A percentile compares a stretch with the other conserved stretches of the same genome.
Evolutionary conservation across 2,797 vertebrate species (phyloP).

Genomic region (Melanotaenia pygmaea): DNA sequence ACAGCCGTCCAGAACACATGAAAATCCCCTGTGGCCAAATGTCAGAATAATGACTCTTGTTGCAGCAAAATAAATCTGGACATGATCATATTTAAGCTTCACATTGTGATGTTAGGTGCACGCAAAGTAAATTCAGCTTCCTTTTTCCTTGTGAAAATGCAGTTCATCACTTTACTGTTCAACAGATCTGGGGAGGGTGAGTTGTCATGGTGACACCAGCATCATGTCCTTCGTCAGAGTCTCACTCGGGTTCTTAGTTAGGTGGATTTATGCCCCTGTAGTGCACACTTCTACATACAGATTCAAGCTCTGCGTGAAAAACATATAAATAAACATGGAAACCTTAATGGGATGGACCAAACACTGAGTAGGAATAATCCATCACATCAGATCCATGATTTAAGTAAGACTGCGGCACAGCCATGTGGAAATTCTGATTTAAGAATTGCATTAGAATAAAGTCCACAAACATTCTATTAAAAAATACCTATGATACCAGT

Average conservation of each 20-base stretch:
- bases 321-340: slow-evolving; percentile 8
- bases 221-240: slow-evolving; percentile 1
- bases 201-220: slow-evolving; percentile 29
- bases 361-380: not conserved
- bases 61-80: not conserved
- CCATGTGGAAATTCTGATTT: not conserved
- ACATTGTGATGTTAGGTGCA: not conserved
- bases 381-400: too few relatives aligned
- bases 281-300: not conserved
- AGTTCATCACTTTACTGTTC: not conserved
- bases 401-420: not conserved
- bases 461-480: not conserved
- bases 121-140: not conserved
- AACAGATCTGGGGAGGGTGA: slow-evolving; percentile 10
- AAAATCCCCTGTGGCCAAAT: not conserved
- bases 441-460: not conserved
- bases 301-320: not conserved
- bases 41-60: slow-evolving; percentile 10
- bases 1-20: not conserved
- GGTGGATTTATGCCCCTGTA: not conserved
- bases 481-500: too few relatives aligned
- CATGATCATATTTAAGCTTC: not conserved
- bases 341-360: not conserved
- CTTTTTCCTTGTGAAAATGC: not conserved
- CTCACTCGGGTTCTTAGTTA: not conserved